Percentiles rank a stretch among this genome's conserved stretches.
Evolutionary conservation across 1,140 invertebrate species (phyloP).

Genomic region (Eriosoma lanigerum): DNA sequence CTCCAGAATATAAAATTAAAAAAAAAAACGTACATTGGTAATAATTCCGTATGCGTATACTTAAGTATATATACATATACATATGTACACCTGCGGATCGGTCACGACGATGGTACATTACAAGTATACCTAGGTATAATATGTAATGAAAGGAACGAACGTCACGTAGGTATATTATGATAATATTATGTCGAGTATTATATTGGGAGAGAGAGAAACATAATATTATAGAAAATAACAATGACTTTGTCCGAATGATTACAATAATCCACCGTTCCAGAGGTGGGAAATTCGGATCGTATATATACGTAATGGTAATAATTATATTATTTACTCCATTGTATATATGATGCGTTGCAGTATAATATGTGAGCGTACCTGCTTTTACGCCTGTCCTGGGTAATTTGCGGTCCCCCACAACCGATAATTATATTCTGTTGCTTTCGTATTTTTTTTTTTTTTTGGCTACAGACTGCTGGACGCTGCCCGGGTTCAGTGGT

Average conservation of each 20-base stretch:
- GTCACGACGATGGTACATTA: slow-evolving; percentile 41
- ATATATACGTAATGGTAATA: slow-evolving; percentile 29
- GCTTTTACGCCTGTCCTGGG: slow-evolving; percentile 10
- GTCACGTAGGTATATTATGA: slow-evolving; percentile 22
- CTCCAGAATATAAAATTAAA: too few species aligned
- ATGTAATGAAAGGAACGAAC: slow-evolving; percentile 15
- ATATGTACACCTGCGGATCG: slow-evolving; percentile 47
- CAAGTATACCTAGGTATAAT: too few species aligned
- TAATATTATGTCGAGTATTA: too few species aligned
- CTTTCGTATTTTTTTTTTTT: slow-evolving; percentile 15
- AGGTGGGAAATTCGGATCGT: slow-evolving; percentile 50
- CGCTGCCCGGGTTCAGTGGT: slow-evolving; percentile 33
- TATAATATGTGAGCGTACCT: slow-evolving; percentile 19
- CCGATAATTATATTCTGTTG: slow-evolving; percentile 46
- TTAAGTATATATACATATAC: too few species aligned
- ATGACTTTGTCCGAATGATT: slow-evolving; percentile 48
- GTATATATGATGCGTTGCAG: background rate
- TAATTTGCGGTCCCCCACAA: slow-evolving; percentile 50
- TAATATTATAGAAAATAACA: slow-evolving; percentile 4
- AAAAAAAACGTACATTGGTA: slow-evolving; percentile 13
- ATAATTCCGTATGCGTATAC: slow-evolving; percentile 4
- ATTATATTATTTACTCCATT: slow-evolving; percentile 40
- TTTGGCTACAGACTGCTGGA: slow-evolving; percentile 43
- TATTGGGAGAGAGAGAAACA: background rate
- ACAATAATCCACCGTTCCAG: slow-evolving; percentile 26